Conservation (phyloP, 2,888 invertebrate species). For the Tetanocera ferruginea region DNA sequence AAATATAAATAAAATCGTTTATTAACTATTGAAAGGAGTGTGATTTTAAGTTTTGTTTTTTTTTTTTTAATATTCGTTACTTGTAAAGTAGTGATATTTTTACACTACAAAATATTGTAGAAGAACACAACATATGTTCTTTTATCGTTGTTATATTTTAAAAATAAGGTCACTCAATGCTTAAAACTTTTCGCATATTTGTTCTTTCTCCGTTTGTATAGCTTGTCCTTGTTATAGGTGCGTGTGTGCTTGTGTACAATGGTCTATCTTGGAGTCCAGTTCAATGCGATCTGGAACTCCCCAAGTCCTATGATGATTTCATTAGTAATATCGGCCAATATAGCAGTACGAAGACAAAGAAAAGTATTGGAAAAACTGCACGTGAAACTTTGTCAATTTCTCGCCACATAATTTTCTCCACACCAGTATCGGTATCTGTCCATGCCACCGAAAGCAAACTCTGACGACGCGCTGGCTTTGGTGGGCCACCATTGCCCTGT, state of each 20-base stretch:
- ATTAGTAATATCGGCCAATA: constrained; percentile 85
- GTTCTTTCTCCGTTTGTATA: neutral
- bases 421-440: constrained; percentile 78
- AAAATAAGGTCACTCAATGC: neutral
- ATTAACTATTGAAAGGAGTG: no score
- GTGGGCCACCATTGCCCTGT: constrained; percentile 70
- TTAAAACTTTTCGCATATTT: no score
- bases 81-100: no score
- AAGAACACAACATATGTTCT: neutral
- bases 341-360: constrained; percentile 80
- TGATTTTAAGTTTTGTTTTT: no score
- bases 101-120: no score
- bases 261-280: constrained; percentile 64
- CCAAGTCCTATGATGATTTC: constrained; percentile 73
- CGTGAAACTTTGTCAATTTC: constrained; percentile 84
- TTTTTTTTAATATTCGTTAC: no score
- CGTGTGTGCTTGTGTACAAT: neutral
- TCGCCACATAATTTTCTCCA: constrained; percentile 82
- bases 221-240: neutral
- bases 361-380: constrained; percentile 83
- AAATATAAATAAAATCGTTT: no score
- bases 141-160: neutral
- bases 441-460: constrained; percentile 74
- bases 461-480: constrained; percentile 68
- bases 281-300: constrained; percentile 66